These are phyloP conservation scores for Ameiurus melas DNA, from an alignment of 2,113 vertebrate species.

Conservation along the genomic window DNA sequence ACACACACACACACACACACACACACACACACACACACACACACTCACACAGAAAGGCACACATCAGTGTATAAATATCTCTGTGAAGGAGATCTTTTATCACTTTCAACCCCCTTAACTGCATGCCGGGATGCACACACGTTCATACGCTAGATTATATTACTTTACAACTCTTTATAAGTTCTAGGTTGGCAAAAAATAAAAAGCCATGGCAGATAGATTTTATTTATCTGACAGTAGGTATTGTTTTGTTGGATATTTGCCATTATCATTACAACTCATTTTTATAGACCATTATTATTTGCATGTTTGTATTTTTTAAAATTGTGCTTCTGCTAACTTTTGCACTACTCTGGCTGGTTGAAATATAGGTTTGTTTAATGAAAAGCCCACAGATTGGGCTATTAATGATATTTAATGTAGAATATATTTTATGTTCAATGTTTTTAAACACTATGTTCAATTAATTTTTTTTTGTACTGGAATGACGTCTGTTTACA, in stretches of 20 bases:
- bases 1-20: conserved; percentile 9
- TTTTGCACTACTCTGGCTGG: conserved; percentile 30
- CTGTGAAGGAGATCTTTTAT: conserved; percentile 14
- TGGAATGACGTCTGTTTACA: conserved; percentile 61
- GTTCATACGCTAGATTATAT: not conserved
- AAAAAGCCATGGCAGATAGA: not conserved
- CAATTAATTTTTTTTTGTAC: conserved; percentile 35
- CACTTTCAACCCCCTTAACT: conserved; percentile 5
- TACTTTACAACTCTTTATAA: not conserved
- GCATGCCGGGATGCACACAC: conserved; percentile 49
- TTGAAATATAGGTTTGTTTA: conserved; percentile 41
- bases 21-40: not conserved
- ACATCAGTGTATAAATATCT: conserved; percentile 23
- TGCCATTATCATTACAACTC: not conserved
- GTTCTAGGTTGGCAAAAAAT: conserved; percentile 12
- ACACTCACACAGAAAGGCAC: not conserved
- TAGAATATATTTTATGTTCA: conserved; percentile 35
- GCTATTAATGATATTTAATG: conserved; percentile 33
- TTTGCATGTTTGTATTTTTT: conserved; percentile 46
- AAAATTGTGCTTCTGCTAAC: conserved; percentile 8
- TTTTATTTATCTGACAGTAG: not conserved
- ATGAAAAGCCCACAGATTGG: conserved; percentile 19
- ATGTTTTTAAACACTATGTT: conserved; percentile 44
- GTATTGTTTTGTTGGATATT: conserved; percentile 20
- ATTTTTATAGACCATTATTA: not conserved